Evolutionary conservation across 2,113 vertebrate genomes (phyloP).

Genomic region (Nothocercus nigrocapillus): DNA sequence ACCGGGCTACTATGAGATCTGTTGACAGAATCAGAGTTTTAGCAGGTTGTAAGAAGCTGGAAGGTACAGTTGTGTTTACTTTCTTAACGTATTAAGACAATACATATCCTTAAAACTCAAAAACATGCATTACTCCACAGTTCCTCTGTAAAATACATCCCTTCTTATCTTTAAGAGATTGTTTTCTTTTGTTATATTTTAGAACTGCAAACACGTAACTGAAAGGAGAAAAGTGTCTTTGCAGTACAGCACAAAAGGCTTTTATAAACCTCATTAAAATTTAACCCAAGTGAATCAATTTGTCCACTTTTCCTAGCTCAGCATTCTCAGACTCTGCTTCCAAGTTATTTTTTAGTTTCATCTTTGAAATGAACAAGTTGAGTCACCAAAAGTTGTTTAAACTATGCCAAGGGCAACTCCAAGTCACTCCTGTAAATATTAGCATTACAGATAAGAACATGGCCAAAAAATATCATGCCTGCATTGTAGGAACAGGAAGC

Average conservation of each 20-base stretch:
- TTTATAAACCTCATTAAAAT: not conserved
- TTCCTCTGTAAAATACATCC: not conserved
- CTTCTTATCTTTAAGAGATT: not conserved
- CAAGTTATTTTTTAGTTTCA: not conserved
- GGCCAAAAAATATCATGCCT: not conserved
- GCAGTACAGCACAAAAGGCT: not conserved
- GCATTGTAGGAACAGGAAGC: not conserved
- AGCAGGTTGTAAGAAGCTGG: not conserved
- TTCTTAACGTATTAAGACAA: not conserved
- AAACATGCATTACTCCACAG: not conserved
- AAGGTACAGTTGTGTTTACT: not conserved
- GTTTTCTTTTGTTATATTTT: not conserved
- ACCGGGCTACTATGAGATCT: not conserved
- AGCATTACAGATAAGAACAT: not conserved
- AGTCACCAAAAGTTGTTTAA: not conserved
- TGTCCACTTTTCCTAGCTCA: not conserved
- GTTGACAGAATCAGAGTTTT: not conserved
- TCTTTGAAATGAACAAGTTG: not conserved
- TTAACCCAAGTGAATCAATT: not conserved
- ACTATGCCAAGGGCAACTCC: not conserved
- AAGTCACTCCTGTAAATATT: not conserved
- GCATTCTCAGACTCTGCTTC: not conserved
- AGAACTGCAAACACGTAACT: not conserved
- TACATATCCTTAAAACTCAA: not conserved
- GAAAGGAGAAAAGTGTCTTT: not conserved